A percentile compares a stretch with the other conserved stretches of the same genome.
These are phyloP conservation scores for Drepana falcataria DNA, from an alignment of 2,888 invertebrate genomes.

Conservation along the genomic window DNA sequence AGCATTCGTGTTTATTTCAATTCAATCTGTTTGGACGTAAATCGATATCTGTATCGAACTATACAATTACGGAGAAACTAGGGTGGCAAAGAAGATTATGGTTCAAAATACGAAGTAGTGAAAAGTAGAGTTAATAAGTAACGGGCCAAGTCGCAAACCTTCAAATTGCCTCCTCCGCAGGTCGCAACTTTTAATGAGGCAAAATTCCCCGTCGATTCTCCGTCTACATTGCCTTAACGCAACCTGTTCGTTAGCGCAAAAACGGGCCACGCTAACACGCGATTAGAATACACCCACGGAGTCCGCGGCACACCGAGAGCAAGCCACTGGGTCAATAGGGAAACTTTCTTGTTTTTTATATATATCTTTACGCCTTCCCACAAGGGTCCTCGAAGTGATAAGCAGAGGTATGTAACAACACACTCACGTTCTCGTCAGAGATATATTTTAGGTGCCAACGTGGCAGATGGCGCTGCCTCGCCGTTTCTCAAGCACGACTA, in stretches of 20 bases:
- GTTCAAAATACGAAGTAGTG: constrained; percentile 38
- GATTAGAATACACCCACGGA: constrained; percentile 73
- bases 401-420: too few species aligned
- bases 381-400: too few species aligned
- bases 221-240: constrained; percentile 70
- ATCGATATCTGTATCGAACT: too few species aligned
- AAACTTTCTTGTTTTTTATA: background rate
- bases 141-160: constrained; percentile 56
- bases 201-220: constrained; percentile 72
- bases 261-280: constrained; percentile 76
- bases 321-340: constrained; percentile 1
- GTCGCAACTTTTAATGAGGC: constrained; percentile 79
- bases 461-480: too few species aligned
- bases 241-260: constrained; percentile 78
- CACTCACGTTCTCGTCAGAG: too few species aligned
- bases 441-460: too few species aligned
- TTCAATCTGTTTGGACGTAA: too few species aligned
- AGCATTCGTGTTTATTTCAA: too few species aligned
- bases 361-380: too few species aligned
- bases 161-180: constrained; percentile 73
- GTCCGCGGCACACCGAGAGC: constrained; percentile 46
- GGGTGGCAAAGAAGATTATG: background rate
- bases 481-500: too few species aligned
- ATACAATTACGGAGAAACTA: too few species aligned
- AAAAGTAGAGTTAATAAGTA: constrained; percentile 66